Base-by-base conservation (phyloP, 2,797 vertebrate species). In the Oreochromis mossambicus region DNA sequence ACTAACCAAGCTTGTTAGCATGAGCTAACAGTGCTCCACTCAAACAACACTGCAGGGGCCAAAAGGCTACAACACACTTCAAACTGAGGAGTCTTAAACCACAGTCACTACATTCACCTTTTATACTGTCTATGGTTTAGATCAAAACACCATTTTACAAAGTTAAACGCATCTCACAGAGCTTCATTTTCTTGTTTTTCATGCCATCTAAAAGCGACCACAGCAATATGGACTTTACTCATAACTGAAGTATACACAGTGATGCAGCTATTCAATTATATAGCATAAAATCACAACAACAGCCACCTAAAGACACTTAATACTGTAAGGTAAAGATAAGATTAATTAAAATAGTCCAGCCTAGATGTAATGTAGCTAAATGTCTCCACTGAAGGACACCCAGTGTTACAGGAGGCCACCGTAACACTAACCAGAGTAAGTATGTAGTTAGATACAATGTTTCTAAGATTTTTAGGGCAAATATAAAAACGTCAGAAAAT, bases 391-490 rank as follows among this genome's bases (percentile, higher is more conserved):
- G 58, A 61, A 36, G 58, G 32, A 61, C 56, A 34, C 29, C 1
- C 58, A 3, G 58, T 61, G 58, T 36, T 5, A 17, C 17, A 7
- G 58, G 6, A 61, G 58, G 17, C 58, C 58, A 61, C 17, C 0
- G 6, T 10, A n/a, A 61, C 58, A 36, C 58, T 61, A 36, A 36
- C 32, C 58, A 12, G 32, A 36, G 58, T 0, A n/a, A 36, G 32
- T 36, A 61, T 61, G 32, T 0, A 7, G 32, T 61, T 61, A 61
- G 17, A 63, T 12, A 36, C 58, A 63, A 36, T 63, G 32, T 63
- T 63, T 63, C 58, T 63, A 10, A 29, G 13, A 32, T 36, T 0
- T 63, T 0, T 36, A n/a, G 32, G 32, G 32, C 6, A 3, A 63
- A 12, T 63, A 63, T 63, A 36, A 63, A 34, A 34, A 34, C 9